A percentile compares a stretch with the other conserved stretches of the same genome.
These are phyloP conservation scores for Drosophila ficusphila DNA, from an alignment of 1,140 invertebrate species.

Conservation along the genomic window DNA sequence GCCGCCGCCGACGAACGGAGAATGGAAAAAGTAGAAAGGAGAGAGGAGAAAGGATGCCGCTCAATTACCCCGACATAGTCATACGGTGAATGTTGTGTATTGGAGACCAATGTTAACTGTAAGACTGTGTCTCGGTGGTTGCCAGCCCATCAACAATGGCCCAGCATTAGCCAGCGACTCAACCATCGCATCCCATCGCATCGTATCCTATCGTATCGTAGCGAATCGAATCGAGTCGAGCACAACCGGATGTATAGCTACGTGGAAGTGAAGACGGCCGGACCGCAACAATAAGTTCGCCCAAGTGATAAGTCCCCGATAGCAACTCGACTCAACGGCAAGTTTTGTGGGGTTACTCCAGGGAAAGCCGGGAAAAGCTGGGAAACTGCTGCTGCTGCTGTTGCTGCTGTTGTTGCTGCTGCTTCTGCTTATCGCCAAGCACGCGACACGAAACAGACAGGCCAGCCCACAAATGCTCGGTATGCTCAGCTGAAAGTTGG, in stretches of 20 bases:
- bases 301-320: slow-evolving; percentile 61
- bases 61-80: slow-evolving; percentile 84
- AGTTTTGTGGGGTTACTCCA: slow-evolving; percentile 37
- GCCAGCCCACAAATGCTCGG: slow-evolving; percentile 25
- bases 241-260: slow-evolving; percentile 5
- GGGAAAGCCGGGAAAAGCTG: not conserved
- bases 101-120: slow-evolving; percentile 84
- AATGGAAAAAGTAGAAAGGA: too few species aligned
- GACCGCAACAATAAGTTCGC: slow-evolving; percentile 57
- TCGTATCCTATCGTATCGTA: not conserved
- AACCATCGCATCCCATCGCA: not conserved
- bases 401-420: too few species aligned
- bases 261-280: slow-evolving; percentile 54
- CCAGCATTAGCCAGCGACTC: too few species aligned
- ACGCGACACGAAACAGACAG: slow-evolving; percentile 55
- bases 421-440: slow-evolving; percentile 58
- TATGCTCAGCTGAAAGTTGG: not conserved
- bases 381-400: slow-evolving; percentile 12
- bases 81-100: slow-evolving; percentile 84
- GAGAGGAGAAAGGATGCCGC: slow-evolving; percentile 56
- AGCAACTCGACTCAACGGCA: slow-evolving; percentile 48
- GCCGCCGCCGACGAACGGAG: slow-evolving; percentile 27
- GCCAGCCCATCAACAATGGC: slow-evolving; percentile 63
- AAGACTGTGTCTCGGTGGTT: slow-evolving; percentile 84
- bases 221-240: not conserved